Percentiles rank a stretch among this genome's conserved stretches.
Conservation (phyloP, 2,113 vertebrate species). For the Eclectus roratus region DNA sequence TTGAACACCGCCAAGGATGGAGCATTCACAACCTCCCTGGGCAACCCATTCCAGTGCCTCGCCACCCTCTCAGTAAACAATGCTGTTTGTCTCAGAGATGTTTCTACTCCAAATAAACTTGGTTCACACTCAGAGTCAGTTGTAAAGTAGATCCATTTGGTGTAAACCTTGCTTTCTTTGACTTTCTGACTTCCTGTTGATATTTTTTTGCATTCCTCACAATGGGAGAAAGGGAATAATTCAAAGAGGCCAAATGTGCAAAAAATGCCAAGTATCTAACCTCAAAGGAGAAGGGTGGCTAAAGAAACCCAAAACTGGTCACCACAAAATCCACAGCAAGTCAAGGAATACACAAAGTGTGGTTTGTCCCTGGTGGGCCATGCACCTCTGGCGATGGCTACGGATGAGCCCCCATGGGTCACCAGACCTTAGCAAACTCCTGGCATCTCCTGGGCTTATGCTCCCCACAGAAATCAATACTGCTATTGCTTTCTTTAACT, state of each 20-base stretch:
- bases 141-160: not conserved
- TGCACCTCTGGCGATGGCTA: accelerated
- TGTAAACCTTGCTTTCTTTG: not conserved
- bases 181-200: not conserved
- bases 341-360: accelerated
- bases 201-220: not conserved
- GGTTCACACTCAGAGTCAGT: not conserved
- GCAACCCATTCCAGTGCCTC: no score
- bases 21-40: no score
- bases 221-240: accelerated
- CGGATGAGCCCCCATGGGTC: accelerated
- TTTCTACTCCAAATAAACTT: not conserved
- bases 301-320: not conserved
- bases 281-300: not conserved
- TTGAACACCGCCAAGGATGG: no score
- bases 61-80: no score
- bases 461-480: accelerated
- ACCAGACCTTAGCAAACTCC: not conserved
- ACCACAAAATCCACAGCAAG: not conserved
- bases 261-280: not conserved
- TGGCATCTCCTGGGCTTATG: not conserved
- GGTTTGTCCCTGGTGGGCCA: accelerated
- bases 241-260: not conserved
- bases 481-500: not conserved
- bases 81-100: not conserved